These are phyloP conservation scores for Bicyclus anynana DNA, from an alignment of 1,140 invertebrate genomes.

Conservation along the genomic window DNA sequence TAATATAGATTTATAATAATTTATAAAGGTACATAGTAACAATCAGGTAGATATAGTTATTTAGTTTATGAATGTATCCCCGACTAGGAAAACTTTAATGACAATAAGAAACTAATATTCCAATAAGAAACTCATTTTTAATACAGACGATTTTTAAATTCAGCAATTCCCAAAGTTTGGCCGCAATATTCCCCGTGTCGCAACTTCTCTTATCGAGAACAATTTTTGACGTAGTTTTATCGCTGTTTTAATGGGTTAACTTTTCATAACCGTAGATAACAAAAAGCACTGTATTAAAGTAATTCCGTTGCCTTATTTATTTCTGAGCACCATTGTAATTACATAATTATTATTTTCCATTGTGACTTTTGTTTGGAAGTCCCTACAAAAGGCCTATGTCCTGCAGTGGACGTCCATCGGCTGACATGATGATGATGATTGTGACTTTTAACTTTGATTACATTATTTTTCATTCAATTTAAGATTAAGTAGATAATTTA, in stretches of 20 bases:
- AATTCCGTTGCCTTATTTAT: neutral
- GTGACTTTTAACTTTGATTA: too few species aligned
- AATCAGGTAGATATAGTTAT: too few species aligned
- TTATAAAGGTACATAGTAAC: too few species aligned
- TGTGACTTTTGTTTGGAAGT: too few species aligned
- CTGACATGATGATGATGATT: too few species aligned
- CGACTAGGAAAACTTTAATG: neutral
- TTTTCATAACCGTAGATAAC: conserved; percentile 6
- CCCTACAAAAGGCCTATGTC: too few species aligned
- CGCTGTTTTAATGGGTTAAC: conserved; percentile 2
- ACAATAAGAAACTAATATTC: neutral
- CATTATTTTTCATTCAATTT: too few species aligned
- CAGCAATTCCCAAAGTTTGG: conserved; percentile 2
- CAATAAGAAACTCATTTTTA: neutral
- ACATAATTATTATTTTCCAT: too few species aligned
- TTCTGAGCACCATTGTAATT: neutral
- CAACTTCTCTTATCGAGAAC: conserved; percentile 6
- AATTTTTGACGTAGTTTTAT: conserved; percentile 11
- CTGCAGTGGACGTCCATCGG: too few species aligned
- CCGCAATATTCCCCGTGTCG: conserved; percentile 4
- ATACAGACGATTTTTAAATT: conserved; percentile 1
- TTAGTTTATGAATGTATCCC: neutral
- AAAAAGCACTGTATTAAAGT: neutral
- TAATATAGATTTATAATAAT: too few species aligned
- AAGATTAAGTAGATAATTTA: too few species aligned